Base-by-base conservation (phyloP, 35 echinoderm and acorn worm species). In the Acanthaster planci region DNA sequence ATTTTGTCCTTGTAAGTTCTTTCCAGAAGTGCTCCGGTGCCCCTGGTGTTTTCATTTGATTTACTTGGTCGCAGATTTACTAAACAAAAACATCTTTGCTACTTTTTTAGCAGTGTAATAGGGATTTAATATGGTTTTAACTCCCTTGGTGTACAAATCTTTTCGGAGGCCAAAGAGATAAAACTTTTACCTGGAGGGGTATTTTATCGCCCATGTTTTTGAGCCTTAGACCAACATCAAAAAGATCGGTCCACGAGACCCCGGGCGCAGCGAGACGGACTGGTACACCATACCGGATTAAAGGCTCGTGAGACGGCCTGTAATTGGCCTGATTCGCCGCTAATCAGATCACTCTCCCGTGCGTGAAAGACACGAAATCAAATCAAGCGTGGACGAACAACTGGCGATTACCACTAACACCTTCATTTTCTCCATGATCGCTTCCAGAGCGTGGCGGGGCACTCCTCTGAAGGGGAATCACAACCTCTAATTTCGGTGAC, bases 241-340 rank as follows among this genome's bases (percentile, higher is more conserved):
- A 72, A 72, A 34, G 26, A 26, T 72, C 34, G 26, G 18, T 34
- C 64, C 23, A 26, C 64, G 64, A 31, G 15, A 34, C 64, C 64
- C 26, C 21, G 64, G 64, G 64, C 19, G 2, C 26, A 72, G 26
- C 64, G 64, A 29, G 64, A 72, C 64, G 30, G 23, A 26, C 64
- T 29, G 26, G 19, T 31, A 72, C 64, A 72, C 64, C 26, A 21
- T 72, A 72, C 64, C 64, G 64, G 64, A 72, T 72, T 72, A 72
- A 72, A 19, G 64, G 64, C 64, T 72, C 64, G 64, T 26, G 9
- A 29, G 64, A 72, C 64, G 64, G 64, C 64, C 64, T 12, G 23
- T 72, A 72, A 72, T 72, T 72, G 64, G 64, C 64, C 64, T 72
- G 64, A 72, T 72, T 72, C 64, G 64, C 64, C 64, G 64, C 64